Evolutionary conservation across 2,113 vertebrate genomes (phyloP).

Genomic region (Elephas maximus): DNA sequence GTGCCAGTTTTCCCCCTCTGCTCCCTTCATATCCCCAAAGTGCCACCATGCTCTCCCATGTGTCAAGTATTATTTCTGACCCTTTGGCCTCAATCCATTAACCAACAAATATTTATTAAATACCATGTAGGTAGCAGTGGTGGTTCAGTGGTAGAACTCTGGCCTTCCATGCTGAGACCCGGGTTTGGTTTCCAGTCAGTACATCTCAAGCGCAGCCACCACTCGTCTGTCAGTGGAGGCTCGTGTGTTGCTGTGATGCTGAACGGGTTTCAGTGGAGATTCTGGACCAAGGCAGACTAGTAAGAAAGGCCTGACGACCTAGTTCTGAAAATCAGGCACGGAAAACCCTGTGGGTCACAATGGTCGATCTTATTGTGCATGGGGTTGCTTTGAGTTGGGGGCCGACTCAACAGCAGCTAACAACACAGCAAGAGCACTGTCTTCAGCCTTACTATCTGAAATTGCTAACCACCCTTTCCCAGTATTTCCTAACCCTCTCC

Average conservation of each 20-base stretch:
- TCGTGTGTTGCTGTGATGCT: neutral
- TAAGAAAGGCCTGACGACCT: neutral
- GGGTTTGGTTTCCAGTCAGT: neutral
- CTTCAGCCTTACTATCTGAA: neutral
- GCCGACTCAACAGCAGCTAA: neutral
- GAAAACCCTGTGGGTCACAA: neutral
- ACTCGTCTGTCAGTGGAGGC: neutral
- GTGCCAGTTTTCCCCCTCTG: neutral
- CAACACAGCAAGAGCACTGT: neutral
- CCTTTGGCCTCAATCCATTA: neutral
- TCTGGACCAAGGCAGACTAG: neutral
- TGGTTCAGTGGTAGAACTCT: neutral
- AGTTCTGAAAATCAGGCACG: neutral
- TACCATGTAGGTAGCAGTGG: too few species aligned
- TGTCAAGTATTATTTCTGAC: neutral
- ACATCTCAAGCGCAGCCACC: neutral
- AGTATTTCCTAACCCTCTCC: neutral
- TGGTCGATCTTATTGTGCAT: neutral
- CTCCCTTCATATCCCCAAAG: neutral
- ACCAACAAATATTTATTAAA: neutral
- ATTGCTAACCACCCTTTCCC: neutral
- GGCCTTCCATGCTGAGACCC: neutral
- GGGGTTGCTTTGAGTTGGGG: neutral
- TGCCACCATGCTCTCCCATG: neutral
- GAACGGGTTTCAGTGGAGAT: neutral